phyloP scores from a whole-genome alignment of 2,888 invertebrate genomes.

The Lypha dubia region DNA sequence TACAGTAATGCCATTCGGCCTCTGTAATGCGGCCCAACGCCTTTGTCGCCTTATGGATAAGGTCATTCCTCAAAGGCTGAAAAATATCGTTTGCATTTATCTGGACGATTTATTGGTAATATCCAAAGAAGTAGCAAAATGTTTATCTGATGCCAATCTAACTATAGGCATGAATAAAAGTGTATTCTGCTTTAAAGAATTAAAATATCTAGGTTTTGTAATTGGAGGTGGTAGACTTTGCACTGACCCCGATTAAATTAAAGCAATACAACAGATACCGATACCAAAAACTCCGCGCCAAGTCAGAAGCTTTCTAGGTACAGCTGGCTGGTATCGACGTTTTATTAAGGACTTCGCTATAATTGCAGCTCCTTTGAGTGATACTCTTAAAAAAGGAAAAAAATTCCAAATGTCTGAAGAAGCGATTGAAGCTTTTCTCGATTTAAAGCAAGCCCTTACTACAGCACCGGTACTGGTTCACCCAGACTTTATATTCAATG shows the following conservation, averaged over 20 bases:
- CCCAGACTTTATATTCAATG: slow-evolving; percentile 10
- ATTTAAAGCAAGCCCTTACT: too few relatives aligned
- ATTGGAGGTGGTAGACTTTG: background rate
- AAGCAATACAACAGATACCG: background rate
- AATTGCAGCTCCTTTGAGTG: background rate
- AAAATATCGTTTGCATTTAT: too few relatives aligned
- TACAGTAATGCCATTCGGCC: background rate
- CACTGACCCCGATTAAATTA: too few relatives aligned
- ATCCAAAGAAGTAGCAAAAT: background rate
- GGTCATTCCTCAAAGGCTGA: too few relatives aligned
- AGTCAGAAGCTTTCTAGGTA: background rate
- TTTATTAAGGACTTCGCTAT: background rate
- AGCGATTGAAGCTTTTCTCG: background rate
- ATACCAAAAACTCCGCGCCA: background rate
- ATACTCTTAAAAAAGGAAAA: background rate
- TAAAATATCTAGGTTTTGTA: background rate
- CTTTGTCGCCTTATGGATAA: too few relatives aligned
- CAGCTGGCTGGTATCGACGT: slow-evolving; percentile 4
- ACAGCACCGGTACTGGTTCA: background rate
- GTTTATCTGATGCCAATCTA: background rate
- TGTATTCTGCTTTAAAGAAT: background rate
- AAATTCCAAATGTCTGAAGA: too few relatives aligned
- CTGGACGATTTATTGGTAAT: too few relatives aligned
- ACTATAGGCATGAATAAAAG: background rate
- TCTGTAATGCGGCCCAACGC: background rate